Evolutionary conservation across 2,888 invertebrate genomes (phyloP), one percentile per base, ranked within the genome.

Genomic region (Meiosimyza decipiens): DNA sequence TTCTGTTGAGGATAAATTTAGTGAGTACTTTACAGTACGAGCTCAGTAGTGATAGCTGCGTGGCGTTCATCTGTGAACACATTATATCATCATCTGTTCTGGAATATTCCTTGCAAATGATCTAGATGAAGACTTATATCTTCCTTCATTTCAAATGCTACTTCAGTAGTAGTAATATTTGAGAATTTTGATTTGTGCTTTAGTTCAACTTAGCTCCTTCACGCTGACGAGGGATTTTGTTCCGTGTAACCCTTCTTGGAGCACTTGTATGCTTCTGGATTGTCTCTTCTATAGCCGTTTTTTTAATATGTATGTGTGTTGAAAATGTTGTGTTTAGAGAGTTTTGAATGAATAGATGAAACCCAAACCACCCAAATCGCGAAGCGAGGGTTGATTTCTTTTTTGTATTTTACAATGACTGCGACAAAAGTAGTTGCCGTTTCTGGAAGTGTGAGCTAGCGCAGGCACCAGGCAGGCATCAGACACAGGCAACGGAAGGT

Each of bases 261-360:
- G 64, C 64, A 63, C 57, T 73, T 73, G 69, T 72, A 50, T 52
- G 64, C 60, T 74, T 57, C 55, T 60, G 67, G 54, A 51, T 65
- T 63, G 62, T 59, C 51, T 62, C 62, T 63, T 70, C 54, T 54
- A 52, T 51, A 62, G 63, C 47, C 67, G 67, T 28, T 62, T 70
- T 70, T 59, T 70, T 59, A 40, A 40, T 50, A 47, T 62, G 33
- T 67, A 55, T 52, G 33, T 71, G 33, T 65, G 65, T 40, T 59
- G 49, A 77, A 78, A 79, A 77, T 77, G 75, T 79, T 78, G 78
- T 80, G 80, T 79, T 81, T 80, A 83, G 80, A 80, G 82, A 81
- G 79, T 79, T 79, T 80, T 81, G 79, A 83, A 78, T 80, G 83
- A 83, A 83, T 82, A 82, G 81, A 83, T 82, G 84, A 80, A 81